phyloP scores from a whole-genome alignment of 2,797 vertebrate species.

The Champsocephalus esox region DNA sequence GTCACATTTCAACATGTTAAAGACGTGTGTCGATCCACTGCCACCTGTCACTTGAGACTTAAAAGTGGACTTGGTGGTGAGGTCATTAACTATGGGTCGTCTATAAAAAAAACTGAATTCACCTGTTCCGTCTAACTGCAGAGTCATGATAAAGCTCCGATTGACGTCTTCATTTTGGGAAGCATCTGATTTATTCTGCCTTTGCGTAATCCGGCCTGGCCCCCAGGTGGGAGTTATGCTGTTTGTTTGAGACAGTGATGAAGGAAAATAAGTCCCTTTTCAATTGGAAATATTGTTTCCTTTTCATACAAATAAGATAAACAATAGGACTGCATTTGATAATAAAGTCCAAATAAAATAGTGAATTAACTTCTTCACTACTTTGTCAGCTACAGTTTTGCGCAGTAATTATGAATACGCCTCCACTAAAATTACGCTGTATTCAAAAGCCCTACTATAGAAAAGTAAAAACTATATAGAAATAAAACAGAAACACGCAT shows the following conservation, averaged over 20 bases:
- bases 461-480: conserved; percentile 17
- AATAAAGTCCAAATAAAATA: neutral
- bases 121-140: neutral
- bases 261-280: neutral
- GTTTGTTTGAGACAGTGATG: neutral
- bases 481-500: conserved; percentile 20
- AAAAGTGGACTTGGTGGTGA: neutral
- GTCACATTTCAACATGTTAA: conserved; percentile 14
- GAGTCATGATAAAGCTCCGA: neutral
- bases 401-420: neutral
- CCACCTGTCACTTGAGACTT: neutral
- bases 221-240: neutral
- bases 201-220: conserved; percentile 16
- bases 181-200: neutral
- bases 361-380: conserved; percentile 6
- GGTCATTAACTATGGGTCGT: neutral
- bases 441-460: neutral
- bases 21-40: neutral
- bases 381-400: neutral
- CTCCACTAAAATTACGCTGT: neutral
- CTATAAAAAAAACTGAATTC: neutral
- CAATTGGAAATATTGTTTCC: neutral
- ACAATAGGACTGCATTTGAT: neutral
- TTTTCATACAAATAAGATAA: neutral
- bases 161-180: neutral